Evolutionary conservation across 2,888 invertebrate species (phyloP).

Genomic region (Phoenoteleia sp.): DNA sequence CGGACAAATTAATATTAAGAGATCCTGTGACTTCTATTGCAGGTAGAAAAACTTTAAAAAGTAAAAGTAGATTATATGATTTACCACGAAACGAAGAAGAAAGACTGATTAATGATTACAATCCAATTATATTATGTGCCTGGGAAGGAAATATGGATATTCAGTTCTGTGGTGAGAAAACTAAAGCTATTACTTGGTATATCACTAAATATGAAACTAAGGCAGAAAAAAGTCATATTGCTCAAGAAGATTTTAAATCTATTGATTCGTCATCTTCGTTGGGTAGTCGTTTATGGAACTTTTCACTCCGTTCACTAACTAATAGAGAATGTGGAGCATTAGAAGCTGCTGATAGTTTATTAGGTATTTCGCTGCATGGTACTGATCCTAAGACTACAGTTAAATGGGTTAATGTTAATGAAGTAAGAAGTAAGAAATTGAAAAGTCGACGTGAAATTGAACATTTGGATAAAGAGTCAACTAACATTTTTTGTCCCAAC

Average conservation of each 20-base stretch:
- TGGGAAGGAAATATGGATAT: constrained; percentile 78
- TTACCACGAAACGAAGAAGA: constrained; percentile 69
- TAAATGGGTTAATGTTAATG: constrained; percentile 49
- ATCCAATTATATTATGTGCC: constrained; percentile 72
- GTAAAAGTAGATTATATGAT: constrained; percentile 77
- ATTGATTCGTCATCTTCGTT: constrained; percentile 78
- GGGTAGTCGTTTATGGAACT: constrained; percentile 76
- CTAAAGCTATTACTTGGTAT: constrained; percentile 74
- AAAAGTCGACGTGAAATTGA: constrained; percentile 61
- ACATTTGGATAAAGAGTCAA: constrained; percentile 67
- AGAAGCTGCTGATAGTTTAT: constrained; percentile 75
- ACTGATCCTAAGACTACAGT: neutral
- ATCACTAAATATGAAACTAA: constrained; percentile 80
- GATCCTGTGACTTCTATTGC: constrained; percentile 66
- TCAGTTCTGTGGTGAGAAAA: neutral
- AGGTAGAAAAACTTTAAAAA: constrained; percentile 73
- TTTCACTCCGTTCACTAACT: constrained; percentile 76
- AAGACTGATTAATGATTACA: constrained; percentile 57
- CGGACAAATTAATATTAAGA: constrained; percentile 58
- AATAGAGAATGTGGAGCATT: constrained; percentile 81
- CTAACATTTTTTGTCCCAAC: constrained; percentile 75
- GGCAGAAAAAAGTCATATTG: constrained; percentile 76
- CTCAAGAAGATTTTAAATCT: constrained; percentile 72
- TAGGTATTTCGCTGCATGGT: constrained; percentile 66
- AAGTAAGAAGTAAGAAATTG: constrained; percentile 51